Base-by-base conservation (phyloP, 2,113 vertebrate species). In the Mormyrus lacerda region DNA sequence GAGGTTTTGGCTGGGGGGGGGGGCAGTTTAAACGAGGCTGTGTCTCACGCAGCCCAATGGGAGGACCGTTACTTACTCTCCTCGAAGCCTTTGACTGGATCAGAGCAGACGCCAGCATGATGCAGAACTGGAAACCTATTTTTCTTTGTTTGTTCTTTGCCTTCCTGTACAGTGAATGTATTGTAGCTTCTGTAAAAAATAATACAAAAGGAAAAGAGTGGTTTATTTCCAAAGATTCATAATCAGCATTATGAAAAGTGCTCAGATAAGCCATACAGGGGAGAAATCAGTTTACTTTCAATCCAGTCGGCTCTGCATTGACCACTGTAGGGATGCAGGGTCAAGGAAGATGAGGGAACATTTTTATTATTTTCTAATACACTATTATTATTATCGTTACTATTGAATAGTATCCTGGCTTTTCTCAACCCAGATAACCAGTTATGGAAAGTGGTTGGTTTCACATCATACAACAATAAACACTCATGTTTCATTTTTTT, bases 201-300 rank as follows among this genome's bases (percentile, higher is more conserved):
- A 51, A 8, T 7, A 51, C 48, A 42, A 87, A 87, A 55, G 47
- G 50, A 31, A 87, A 35, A 53, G 17, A 87, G 17, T 2, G 13
- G 42, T 84, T 84, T 51, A 35, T 87, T 87, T 87, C 85, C 85
- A 87, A 87, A 87, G 85, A 87, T 87, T 19, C 85, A 53, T 19
- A 35, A 35, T 53, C 50, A 35, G 45, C 85, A 31, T 87, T 55
- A 35, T 53, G 5, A 47, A 58, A 84, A 58, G 79, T 27, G 51
- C 42, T 61, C 51, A 84, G 51, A 85, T 51, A 85, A 76, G 79
- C 88, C 88, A 84, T 89, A 82, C 39, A 39, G 3, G 39, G 50
- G 51, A 58, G 44, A 7, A 76, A 50, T 83, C 39, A 88, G 53
- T 45, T 55, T 19, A 42, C 53, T 84, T 84, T 79, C 6, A 42